Evolutionary conservation across 2,113 vertebrate genomes (phyloP).

Genomic region (Festucalex cinctus): DNA sequence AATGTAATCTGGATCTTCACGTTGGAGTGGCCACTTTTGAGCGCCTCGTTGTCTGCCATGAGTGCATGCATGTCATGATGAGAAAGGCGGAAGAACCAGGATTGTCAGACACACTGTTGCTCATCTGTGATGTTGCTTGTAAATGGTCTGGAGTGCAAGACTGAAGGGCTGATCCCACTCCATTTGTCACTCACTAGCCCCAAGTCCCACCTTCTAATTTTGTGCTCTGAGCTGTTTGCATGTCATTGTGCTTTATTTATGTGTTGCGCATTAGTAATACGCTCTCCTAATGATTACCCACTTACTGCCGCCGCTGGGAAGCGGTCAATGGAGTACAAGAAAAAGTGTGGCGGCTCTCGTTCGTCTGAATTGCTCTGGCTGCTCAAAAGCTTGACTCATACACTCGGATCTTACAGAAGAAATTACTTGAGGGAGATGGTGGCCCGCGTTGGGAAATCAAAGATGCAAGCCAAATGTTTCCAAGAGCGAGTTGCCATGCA

Average conservation of each 20-base stretch:
- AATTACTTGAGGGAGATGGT: conserved; percentile 21
- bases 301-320: conserved; percentile 20
- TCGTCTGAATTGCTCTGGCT: conserved; percentile 30
- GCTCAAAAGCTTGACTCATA: conserved; percentile 26
- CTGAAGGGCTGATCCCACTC: conserved; percentile 22
- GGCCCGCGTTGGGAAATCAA: conserved; percentile 3
- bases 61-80: no score
- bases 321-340: conserved; percentile 23
- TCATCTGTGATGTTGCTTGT: not conserved
- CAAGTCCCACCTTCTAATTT: conserved; percentile 15
- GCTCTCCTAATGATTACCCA: conserved; percentile 35
- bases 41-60: no score
- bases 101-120: conserved; percentile 1
- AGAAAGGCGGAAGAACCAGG: no score
- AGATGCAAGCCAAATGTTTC: conserved; percentile 22
- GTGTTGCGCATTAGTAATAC: conserved; percentile 30
- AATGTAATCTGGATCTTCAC: no score
- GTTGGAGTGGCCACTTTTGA: no score
- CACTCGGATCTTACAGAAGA: conserved; percentile 8
- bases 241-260: conserved; percentile 46
- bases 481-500: conserved; percentile 13
- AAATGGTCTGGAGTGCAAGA: not conserved
- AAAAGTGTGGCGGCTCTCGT: conserved; percentile 25
- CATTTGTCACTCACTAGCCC: conserved; percentile 51
- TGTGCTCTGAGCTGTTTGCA: conserved; percentile 22